Evolutionary conservation across 2,888 invertebrate genomes (phyloP).

Genomic region (Stenoptilia bipunctidactyla): DNA sequence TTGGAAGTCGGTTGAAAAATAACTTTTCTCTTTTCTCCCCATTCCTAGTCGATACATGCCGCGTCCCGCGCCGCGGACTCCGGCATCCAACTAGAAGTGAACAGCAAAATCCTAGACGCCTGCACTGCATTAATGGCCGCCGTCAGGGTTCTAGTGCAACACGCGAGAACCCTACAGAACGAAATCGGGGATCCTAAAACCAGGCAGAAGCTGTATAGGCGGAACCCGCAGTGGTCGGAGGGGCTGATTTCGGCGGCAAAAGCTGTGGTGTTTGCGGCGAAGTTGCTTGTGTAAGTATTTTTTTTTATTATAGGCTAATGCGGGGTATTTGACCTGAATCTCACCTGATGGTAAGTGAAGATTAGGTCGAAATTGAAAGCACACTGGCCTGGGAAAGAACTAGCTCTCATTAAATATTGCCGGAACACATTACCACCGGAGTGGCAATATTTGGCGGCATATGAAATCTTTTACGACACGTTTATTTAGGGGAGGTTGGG

Average conservation of each 20-base stretch:
- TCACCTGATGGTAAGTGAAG: too few species aligned
- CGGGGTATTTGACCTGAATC: too few species aligned
- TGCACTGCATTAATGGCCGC: conserved; percentile 95
- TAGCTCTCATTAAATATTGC: too few species aligned
- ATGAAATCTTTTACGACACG: too few species aligned
- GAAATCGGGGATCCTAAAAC: conserved; percentile 89
- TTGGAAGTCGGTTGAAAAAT: too few species aligned
- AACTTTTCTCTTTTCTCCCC: too few species aligned
- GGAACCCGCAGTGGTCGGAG: conserved; percentile 99
- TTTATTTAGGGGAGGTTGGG: too few species aligned
- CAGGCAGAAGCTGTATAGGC: conserved; percentile 95
- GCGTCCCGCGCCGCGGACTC: conserved; percentile 87
- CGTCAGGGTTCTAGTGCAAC: conserved; percentile 87
- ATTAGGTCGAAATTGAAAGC: too few species aligned
- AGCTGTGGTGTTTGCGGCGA: conserved; percentile 96
- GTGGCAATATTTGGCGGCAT: too few species aligned
- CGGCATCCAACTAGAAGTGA: conserved; percentile 96
- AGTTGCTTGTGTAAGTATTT: conserved; percentile 91
- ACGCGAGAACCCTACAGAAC: conserved; percentile 87
- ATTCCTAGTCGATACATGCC: conserved; percentile 77
- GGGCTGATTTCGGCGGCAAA: conserved; percentile 98
- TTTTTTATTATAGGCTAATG: too few species aligned
- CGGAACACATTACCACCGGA: too few species aligned
- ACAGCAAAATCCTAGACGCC: conserved; percentile 95
- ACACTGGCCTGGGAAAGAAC: too few species aligned